Evolutionary conservation across 2,113 vertebrate genomes (phyloP), one percentile per base, ranked within the genome.

Genomic region (Actenoides lindsayi): DNA sequence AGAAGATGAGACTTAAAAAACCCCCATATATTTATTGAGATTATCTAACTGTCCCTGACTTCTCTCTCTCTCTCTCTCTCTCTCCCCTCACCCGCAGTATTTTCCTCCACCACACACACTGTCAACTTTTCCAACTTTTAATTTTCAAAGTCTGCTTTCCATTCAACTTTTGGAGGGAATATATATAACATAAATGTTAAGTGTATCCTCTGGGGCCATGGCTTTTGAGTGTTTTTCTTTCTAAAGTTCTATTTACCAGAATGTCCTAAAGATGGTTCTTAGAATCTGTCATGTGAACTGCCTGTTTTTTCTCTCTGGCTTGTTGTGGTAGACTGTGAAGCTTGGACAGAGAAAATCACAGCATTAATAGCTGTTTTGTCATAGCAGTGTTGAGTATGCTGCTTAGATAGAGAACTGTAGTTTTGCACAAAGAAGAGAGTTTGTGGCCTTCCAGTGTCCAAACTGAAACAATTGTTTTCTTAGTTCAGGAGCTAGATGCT

Each of bases 381-480:
- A 4, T 56, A n/a, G 46, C 53, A 73, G 19, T 57, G 13, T 41
- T 68, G 69, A 71, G 30, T 48, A 3, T 78, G 30, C 35, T 75
- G 19, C 37, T 68, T 20, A 78, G 23, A 35, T 78, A 39, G 63
- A 70, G 25, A 90, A 23, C 11, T 63, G n/a, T 50, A 60, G 16
- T 51, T 94, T 92, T 92, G 33, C 44, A 48, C 48, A 13, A 19
- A 31, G 42, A 35, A 41, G 41, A 37, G 19, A 30, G 10, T 88
- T 91, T 54, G 42, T 81, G 69, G 60, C 39, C 39, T 94, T 94
- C 60, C 30, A 30, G 30, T 39, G 35, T 75, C 75, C 83, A 77
- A 37, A 33, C 18, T 73, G 37, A n/a, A 79, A 30, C 48, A 9
- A 25, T 62, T 89, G 27, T 53, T 87, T 93, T 68, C 37, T 53